These are phyloP conservation scores for Drosophila miranda DNA, from an alignment of 1,140 invertebrate species.

Conservation along the genomic window DNA sequence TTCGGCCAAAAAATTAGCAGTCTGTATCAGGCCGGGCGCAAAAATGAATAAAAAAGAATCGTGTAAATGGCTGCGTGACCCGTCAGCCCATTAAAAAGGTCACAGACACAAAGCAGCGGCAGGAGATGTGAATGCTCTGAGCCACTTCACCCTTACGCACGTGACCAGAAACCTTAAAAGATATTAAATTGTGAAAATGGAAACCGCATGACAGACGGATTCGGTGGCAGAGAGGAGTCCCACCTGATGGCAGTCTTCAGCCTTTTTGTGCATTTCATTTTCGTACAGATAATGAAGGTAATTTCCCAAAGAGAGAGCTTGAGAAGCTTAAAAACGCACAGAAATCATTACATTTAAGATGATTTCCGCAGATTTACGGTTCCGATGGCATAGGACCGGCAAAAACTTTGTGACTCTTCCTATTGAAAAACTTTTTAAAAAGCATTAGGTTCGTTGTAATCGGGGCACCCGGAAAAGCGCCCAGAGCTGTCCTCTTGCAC, in stretches of 20 bases:
- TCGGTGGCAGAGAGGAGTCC: background rate
- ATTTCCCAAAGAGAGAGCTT: slow-evolving; percentile 49
- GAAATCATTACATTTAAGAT: slow-evolving; percentile 64
- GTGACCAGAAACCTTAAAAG: slow-evolving; percentile 67
- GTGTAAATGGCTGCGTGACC: slow-evolving; percentile 73
- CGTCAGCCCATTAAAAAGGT: slow-evolving; percentile 72
- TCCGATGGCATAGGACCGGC: slow-evolving; percentile 1
- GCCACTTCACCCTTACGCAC: slow-evolving; percentile 58
- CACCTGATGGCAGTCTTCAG: slow-evolving; percentile 30
- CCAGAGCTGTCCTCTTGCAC: slow-evolving; percentile 33
- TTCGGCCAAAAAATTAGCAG: slow-evolving; percentile 56
- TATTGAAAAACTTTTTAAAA: slow-evolving; percentile 60
- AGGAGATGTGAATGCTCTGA: background rate
- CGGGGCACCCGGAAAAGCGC: slow-evolving; percentile 39
- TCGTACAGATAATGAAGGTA: slow-evolving; percentile 66
- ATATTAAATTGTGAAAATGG: slow-evolving; percentile 25
- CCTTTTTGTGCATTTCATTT: slow-evolving; percentile 59
- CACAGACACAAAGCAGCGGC: slow-evolving; percentile 46
- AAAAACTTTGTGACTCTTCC: slow-evolving; percentile 35
- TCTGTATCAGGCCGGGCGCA: slow-evolving; percentile 12
- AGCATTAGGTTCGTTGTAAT: slow-evolving; percentile 70
- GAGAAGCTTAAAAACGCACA: slow-evolving; percentile 23
- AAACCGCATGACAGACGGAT: slow-evolving; percentile 45
- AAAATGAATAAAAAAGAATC: slow-evolving; percentile 52
- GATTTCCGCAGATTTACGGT: slow-evolving; percentile 63